Evolutionary conservation across 2,113 vertebrate genomes (phyloP).

Genomic region (Mastomys natalensis): DNA sequence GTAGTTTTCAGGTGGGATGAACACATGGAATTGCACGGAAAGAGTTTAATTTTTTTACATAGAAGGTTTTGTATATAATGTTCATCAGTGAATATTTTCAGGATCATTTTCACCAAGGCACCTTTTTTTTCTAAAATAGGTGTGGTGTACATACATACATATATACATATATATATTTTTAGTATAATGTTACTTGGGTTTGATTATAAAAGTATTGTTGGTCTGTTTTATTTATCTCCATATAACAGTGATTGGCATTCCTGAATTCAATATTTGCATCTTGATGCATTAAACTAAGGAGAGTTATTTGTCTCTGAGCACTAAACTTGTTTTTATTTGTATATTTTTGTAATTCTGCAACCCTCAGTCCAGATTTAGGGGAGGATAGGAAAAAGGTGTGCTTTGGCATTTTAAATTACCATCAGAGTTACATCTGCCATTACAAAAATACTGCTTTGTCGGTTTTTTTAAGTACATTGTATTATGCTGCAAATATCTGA

Average conservation of each 20-base stretch:
- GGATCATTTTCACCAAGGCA: conserved; percentile 80
- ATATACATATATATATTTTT: conserved; percentile 68
- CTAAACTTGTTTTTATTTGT: conserved; percentile 79
- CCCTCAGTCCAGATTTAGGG: conserved; percentile 74
- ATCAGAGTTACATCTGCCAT: conserved; percentile 77
- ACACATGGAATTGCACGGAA: conserved; percentile 76
- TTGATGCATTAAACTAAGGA: conserved; percentile 80
- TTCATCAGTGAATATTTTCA: conserved; percentile 80
- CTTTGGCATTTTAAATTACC: conserved; percentile 75
- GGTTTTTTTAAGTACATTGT: conserved; percentile 73
- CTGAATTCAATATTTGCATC: conserved; percentile 74
- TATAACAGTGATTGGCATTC: conserved; percentile 70
- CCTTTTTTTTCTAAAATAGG: conserved; percentile 80
- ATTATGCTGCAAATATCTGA: conserved; percentile 80
- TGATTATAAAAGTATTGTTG: conserved; percentile 79
- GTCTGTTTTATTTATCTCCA: conserved; percentile 83
- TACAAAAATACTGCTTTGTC: conserved; percentile 29
- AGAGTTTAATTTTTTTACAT: conserved; percentile 82
- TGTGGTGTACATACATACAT: conserved; percentile 61
- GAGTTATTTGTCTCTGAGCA: conserved; percentile 77
- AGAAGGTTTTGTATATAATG: conserved; percentile 84
- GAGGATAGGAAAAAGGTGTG: conserved; percentile 56
- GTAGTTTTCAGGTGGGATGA: conserved; percentile 68
- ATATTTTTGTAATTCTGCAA: conserved; percentile 73
- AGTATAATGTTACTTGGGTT: conserved; percentile 81